Conservation (phyloP, 1,140 invertebrate species). For the Diabrotica virgifera region DNA sequence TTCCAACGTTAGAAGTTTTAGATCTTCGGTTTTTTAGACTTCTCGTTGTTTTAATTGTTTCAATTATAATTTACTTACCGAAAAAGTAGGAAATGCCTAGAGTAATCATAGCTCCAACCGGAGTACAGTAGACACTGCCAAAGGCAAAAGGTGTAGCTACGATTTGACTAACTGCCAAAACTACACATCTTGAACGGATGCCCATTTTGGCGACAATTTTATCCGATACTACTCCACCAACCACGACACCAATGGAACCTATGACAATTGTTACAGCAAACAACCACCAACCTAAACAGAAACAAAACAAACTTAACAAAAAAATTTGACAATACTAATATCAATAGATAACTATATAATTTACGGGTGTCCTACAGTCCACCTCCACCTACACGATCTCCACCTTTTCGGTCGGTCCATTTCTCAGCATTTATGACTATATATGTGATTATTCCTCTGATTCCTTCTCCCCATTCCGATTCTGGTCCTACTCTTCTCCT, state of each 20-base stretch:
- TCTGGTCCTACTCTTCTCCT: too few relatives aligned
- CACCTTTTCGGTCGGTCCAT: too few relatives aligned
- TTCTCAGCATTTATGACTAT: too few relatives aligned
- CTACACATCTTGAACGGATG: constrained; percentile 76
- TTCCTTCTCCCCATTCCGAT: too few relatives aligned
- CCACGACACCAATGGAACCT: constrained; percentile 82
- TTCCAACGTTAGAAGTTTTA: too few relatives aligned
- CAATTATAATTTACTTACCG: constrained; percentile 54
- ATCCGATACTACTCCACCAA: constrained; percentile 85
- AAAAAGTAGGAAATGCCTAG: constrained; percentile 83
- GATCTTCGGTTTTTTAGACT: too few relatives aligned
- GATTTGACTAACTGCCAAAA: constrained; percentile 80
- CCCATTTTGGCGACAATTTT: constrained; percentile 86
- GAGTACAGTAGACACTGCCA: constrained; percentile 80
- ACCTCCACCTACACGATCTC: too few relatives aligned
- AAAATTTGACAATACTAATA: too few relatives aligned
- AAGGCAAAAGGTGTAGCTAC: constrained; percentile 86
- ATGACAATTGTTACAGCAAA: constrained; percentile 83
- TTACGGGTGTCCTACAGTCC: too few relatives aligned
- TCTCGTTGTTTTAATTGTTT: too few relatives aligned
- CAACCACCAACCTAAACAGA: constrained; percentile 64
- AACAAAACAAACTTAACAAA: neutral
- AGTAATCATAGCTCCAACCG: constrained; percentile 81
- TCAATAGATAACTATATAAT: too few relatives aligned
- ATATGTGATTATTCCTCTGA: too few relatives aligned